Percentiles rank a stretch among this genome's conserved stretches.
Evolutionary conservation across 2,888 invertebrate species (phyloP).

Genomic region (Lymantria dispar): DNA sequence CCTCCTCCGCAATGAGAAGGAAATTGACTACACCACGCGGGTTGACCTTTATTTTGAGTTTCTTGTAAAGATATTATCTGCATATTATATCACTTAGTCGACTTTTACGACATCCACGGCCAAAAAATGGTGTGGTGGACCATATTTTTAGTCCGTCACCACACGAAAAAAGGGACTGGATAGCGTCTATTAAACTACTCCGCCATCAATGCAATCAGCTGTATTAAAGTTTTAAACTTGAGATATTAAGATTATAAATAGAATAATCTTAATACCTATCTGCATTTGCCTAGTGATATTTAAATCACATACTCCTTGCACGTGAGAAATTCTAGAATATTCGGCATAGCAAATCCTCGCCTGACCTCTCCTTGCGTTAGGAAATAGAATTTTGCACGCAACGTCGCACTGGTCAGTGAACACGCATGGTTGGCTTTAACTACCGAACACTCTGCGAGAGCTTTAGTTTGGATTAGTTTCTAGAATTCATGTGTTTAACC

Average conservation of each 20-base stretch:
- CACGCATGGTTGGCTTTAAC: conserved; percentile 30
- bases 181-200: too few relatives aligned
- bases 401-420: conserved; percentile 9
- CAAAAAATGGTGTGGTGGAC: too few relatives aligned
- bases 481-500: conserved; percentile 19
- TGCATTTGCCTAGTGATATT: not conserved
- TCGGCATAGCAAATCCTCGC: conserved; percentile 11
- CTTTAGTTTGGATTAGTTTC: conserved; percentile 25
- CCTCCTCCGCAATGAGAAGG: too few relatives aligned
- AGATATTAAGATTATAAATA: not conserved
- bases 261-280: not conserved
- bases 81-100: too few relatives aligned
- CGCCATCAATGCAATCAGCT: too few relatives aligned
- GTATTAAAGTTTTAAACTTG: too few relatives aligned
- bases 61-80: too few relatives aligned
- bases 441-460: conserved; percentile 21
- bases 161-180: too few relatives aligned
- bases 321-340: conserved; percentile 4
- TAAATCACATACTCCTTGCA: not conserved
- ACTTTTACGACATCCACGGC: too few relatives aligned
- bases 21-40: too few relatives aligned
- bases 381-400: conserved; percentile 32
- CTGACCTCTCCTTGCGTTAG: conserved; percentile 7
- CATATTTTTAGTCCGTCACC: too few relatives aligned
- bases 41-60: too few relatives aligned